Base-by-base conservation (phyloP, 2,888 invertebrate genomes). In the Caenorhabditis wallacei region DNA sequence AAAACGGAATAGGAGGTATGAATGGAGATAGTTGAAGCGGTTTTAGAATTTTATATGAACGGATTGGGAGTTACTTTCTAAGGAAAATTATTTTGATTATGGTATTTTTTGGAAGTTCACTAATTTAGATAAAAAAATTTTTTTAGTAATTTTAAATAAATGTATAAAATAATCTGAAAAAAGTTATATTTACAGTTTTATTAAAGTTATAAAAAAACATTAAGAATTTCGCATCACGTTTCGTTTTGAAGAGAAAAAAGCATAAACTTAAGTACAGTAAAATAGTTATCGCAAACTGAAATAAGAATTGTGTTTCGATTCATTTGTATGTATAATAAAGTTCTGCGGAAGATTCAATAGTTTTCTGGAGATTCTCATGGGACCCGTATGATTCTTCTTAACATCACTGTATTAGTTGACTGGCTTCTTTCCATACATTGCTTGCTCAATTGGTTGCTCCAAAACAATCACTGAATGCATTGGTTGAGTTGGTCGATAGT, bases 371-470 rank as follows among this genome's bases (percentile, higher is more conserved):
- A 76, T 76, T 78, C 78, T 22, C 63, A 54, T 51, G 51, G 30
- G 54, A 78, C 78, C 78, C 78, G 78, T 63, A 26, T n/a, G 69
- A 46, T 63, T 40, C 46, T 53, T 48, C 26, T 48, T 69, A 13
- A 56, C 24, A 48, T 46, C 20, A 22, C 35, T 40, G 43, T 26
- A n/a, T 75, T 37, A 75, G 54, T 61, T 78, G 24, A 78, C 69
- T 0, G 71, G 20, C 57, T 86, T 88, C 59, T 87, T 88, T 53
- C 88, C 88, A 20, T 88, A 88, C 87, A 88, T 88, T 8, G 88
- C 88, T 61, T 88, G 82, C 56, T 88, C 88, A 11, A 88, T 87
- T 5, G 88, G 88, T 66, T 88, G 88, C 66, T 88, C 86, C 18
- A 88, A 64, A 11, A 87, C 85, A 59, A 88, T 88, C 2, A 88